Percentiles rank a stretch among this genome's conserved stretches.
phyloP scores from a whole-genome alignment of 2,113 vertebrate species.

The Epinephelus cyanopodus region DNA sequence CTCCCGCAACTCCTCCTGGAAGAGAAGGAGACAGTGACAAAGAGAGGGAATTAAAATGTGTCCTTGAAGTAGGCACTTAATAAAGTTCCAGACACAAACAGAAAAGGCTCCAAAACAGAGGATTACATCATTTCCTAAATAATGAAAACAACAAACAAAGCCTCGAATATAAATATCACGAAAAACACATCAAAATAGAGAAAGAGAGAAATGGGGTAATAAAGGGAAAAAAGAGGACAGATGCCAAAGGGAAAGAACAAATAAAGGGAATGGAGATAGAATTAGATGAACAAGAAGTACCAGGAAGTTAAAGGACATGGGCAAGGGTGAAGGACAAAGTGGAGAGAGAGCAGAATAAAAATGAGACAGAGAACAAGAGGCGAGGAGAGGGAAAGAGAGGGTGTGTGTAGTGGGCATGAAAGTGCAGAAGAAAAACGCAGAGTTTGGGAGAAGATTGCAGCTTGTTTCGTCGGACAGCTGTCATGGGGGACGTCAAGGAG shows the following conservation, averaged over 20 bases:
- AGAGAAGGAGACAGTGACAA: neutral
- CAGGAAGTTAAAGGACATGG: conserved; percentile 18
- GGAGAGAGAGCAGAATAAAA: conserved; percentile 29
- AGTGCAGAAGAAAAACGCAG: neutral
- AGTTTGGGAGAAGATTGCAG: conserved; percentile 49
- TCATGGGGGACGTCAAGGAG: conserved; percentile 37
- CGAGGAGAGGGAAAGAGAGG: conserved; percentile 3
- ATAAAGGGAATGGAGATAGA: neutral
- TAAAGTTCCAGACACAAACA: conserved; percentile 9
- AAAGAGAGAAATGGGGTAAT: neutral
- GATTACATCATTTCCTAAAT: conserved; percentile 24
- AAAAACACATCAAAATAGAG: conserved; percentile 13
- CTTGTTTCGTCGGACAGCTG: conserved; percentile 42
- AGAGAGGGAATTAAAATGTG: conserved; percentile 17
- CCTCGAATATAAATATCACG: neutral
- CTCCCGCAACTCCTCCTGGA: conserved; percentile 94
- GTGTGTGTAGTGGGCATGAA: neutral
- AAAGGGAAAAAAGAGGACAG: neutral
- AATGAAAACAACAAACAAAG: conserved; percentile 22
- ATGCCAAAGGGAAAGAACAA: neutral
- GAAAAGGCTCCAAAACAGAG: conserved; percentile 21
- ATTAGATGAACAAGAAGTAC: conserved; percentile 1
- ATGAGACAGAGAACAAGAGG: conserved; percentile 37
- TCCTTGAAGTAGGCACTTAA: conserved; percentile 17
- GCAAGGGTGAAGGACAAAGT: conserved; percentile 43